Evolutionary conservation across 2,888 invertebrate genomes (phyloP), one percentile per base, ranked within the genome.

Genomic region (Nomada fucata): DNA sequence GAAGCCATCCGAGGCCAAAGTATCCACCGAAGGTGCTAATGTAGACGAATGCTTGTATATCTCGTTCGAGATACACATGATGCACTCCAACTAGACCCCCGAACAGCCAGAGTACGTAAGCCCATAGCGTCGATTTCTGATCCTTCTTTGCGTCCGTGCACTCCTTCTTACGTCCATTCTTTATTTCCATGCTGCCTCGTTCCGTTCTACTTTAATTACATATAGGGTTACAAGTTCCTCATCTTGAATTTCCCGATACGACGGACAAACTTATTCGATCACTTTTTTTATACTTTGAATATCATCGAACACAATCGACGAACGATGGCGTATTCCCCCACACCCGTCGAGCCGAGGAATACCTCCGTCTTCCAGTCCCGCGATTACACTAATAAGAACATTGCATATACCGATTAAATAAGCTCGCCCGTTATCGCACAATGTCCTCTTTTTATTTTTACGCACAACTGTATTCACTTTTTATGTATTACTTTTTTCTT

Each of bases 81-180:
- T 99, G 99, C 7, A 97, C 94, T 0, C 99, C 99, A 88, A 98
- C 96, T 89, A 97, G 94, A 5, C 99, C 99, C 23, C 98, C 98
- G 87, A 98, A 95, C 0, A 98, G 91, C 98, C 98, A 99, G 57
- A 97, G 94, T 1, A 98, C 79, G 92, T 98, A 99, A 0, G 99
- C 96, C 90, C 95, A 92, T 68, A 96, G 91, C 13, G 94, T 92
- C 72, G 95, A 95, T 83, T 95, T 95, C 47, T 61, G 69, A 42
- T 78, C 80, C 63, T 47, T 85, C 69, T 29, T 0, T 10, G 26
- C 4, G 0, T 23, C 65, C 52, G 36, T 44, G 2, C 20, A 10
- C 42, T 20, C 10, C 47, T 26, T 29, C 23, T 23, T 53, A 18
- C 13, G 29, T 67, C 69, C 77, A 36, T 84, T 68, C 47, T 5